Base-by-base conservation (phyloP, 35 echinoderm and acorn worm genomes). In the Heliocidaris tuberculata region DNA sequence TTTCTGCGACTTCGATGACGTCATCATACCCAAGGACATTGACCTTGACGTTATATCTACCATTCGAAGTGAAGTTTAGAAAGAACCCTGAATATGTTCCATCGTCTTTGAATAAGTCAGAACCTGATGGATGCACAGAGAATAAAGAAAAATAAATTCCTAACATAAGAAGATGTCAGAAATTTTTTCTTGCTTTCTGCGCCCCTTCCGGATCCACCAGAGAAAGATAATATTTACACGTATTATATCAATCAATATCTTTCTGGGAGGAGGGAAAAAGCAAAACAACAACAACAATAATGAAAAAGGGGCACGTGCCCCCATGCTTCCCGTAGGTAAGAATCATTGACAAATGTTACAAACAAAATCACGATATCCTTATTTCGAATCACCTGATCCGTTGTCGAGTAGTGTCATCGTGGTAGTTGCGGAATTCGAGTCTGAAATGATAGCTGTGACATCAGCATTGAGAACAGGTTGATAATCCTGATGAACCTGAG, bases 81-180 rank as follows among this genome's bases (percentile, higher is more conserved):
- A 92, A 92, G 27, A 32, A 92, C 13, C 90, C 91, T 5, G 91
- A 93, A 59, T 50, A 93, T 13, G 48, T 59, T 49, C 91, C 91
- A 48, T 93, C 91, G n/a, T 49, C 91, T 56, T 93, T 93, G 31
- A 93, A 48, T 93, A 93, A 93, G 27, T 93, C 91, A 29, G 91
- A 93, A n/a, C 91, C 91, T 93, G 31, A 31, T 15, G 47, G 47
- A 42, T 24, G 16, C 13, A 16, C 15, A 47, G 65, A 85, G 65
- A 85, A 85, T 85, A 85, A 85, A 85, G 15, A n/a, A 85, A 1
- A 85, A 85, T n/a, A 85, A 85, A 85, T 85, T 42, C 35, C n/a
- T n/a, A n/a, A n/a, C 35, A 42, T 42, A 42, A 42, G 35, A 42
- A 42, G 0, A 42, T 42, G 0, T 3, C 3, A 42, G 35, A 42